Base-by-base conservation (phyloP, 2,888 invertebrate genomes). In the Clanis bilineata region DNA sequence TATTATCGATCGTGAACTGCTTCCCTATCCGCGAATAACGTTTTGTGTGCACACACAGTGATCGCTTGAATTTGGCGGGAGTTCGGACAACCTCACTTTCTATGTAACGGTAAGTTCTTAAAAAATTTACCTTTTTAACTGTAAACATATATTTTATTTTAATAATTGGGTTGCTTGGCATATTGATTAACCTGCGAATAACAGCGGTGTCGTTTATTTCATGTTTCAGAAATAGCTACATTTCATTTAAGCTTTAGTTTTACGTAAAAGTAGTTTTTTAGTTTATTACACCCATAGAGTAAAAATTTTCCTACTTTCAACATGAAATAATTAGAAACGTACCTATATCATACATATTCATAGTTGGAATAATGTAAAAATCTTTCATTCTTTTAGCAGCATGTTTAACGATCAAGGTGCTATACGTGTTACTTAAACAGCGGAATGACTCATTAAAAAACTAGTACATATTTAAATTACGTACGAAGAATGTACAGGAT, bases 1-100 rank as follows among this genome's bases (percentile, higher is more conserved):
- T 78, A 77, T 65, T 90, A 90, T 91, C 86, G 90, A 91, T 90
- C 90, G 90, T 74, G 77, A 75, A 72, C 82, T 75, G 79, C 80
- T 80, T 82, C 77, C 80, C 76, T 82, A 82, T 78, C 74, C 84
- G 79, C 81, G 80, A 79, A 80, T 82, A 82, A 82, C 85, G 80
- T 82, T 81, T 73, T 82, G 85, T 88, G 85, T 82, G 70, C 82
- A 82, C 80, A 71, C 82, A 82, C 80, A 79, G 84, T 79, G 85
- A 80, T 84, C 77, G 83, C 76, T 78, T 77, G 81, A 76, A 84
- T 85, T 90, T 89, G 88, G 87, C 87, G 88, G 87, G 86, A 87
- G 81, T 75, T 73, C 68, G 73, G 72, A 72, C 69, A 64, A 66
- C 75, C 73, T 77, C 71, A 76, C 77, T 76, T 72, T 72, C 76